Evolutionary conservation across 2,113 vertebrate species (phyloP).

Genomic region (Hippocampus barbouri): DNA sequence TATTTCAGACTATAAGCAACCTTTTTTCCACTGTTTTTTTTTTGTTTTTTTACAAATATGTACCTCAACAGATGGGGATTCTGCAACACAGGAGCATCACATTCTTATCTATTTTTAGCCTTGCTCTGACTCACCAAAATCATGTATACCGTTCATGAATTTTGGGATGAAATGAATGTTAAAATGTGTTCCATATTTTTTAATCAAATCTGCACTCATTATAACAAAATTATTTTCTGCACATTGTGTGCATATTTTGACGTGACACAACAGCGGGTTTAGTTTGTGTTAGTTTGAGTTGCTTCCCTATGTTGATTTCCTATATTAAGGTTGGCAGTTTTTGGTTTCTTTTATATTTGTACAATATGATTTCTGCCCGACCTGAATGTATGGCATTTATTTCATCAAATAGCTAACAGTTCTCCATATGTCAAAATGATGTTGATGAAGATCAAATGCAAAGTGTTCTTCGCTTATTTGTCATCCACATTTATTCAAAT

Average conservation of each 20-base stretch:
- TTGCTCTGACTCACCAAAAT: no score
- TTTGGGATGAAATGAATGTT: neutral
- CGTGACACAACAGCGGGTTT: neutral
- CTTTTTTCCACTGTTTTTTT: no score
- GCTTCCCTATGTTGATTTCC: neutral
- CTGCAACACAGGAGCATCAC: no score
- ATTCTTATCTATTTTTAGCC: no score
- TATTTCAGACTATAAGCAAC: no score
- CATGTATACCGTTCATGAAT: neutral
- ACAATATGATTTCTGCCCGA: neutral
- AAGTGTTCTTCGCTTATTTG: no score
- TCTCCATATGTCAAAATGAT: neutral
- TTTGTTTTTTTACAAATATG: no score
- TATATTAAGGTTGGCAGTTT: neutral
- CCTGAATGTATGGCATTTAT: neutral
- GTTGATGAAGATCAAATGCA: no score
- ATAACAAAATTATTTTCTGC: neutral
- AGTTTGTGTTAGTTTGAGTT: neutral
- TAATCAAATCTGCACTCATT: neutral
- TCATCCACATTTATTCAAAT: no score
- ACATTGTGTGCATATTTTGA: neutral
- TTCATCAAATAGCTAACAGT: neutral
- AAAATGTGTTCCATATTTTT: neutral
- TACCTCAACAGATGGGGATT: no score
- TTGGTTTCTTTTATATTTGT: neutral